Base-by-base conservation (phyloP, 2,888 invertebrate genomes). In the Selenia dentaria region DNA sequence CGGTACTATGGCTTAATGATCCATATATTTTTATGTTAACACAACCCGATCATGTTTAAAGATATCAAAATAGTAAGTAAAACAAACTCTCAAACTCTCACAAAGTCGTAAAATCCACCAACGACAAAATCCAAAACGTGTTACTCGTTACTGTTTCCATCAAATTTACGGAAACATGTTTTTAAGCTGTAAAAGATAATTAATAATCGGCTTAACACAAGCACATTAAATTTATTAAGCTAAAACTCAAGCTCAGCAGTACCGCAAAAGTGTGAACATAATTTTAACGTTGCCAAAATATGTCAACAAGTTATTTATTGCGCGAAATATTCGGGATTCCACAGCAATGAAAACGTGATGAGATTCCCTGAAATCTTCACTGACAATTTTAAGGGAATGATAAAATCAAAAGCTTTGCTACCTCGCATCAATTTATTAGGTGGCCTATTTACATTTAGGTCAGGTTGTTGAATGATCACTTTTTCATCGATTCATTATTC, bases 181-280 rank as follows among this genome's bases (percentile, higher is more conserved):
- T 28, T 34, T 28, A 28, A 25, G 31, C 35, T 24, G 6, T 28
- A 40, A 31, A 31, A 36, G 39, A 35, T 46, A 40, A 39, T 16
- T 16, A 16, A 31, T 35, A 35, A 37, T 32, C 8, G 25, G 35
- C 24, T 27, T 35, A 20, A 36, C 6, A 22, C 34, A 28, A 38
- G 32, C 44, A 37, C 26, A 44, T 44, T 37, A 44, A 44, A 12
- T 40, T 26, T 26, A 40, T 41, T 13, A 38, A 0, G 18, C 16
- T 24, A 20, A 37, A 27, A 12, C 34, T 44, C 34, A 31, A 10
- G 14, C 22, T 11, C 35, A 13, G 29, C 28, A 25, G 41, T 33
- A 26, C 37, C 33, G 25, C 41, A 37, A 36, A 47, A 47, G 47
- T 40, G 47, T 37, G 41, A 46, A 46, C 25, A 11, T 42, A 31